phyloP scores from a whole-genome alignment of 2,888 invertebrate species.

The Hydriomena furcata region DNA sequence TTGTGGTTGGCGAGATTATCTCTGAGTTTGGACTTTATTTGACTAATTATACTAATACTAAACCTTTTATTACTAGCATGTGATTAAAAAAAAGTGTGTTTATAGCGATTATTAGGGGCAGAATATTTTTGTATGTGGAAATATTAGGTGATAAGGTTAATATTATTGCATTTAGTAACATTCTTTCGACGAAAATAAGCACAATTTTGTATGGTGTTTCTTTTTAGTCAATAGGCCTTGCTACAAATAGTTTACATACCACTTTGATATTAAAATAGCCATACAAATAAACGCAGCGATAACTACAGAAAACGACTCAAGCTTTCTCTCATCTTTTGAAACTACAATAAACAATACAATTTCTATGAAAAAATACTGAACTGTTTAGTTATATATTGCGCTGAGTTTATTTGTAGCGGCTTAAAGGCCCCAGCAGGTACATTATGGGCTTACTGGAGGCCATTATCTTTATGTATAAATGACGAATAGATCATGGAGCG shows the following conservation, averaged over 20 bases:
- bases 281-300: too few relatives aligned
- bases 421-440: too few relatives aligned
- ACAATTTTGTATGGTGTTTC: conserved; percentile 28
- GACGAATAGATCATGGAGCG: too few relatives aligned
- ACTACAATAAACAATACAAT: too few relatives aligned
- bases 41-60: conserved; percentile 44
- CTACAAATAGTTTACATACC: conserved; percentile 16
- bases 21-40: conserved; percentile 37
- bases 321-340: too few relatives aligned
- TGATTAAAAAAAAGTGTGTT: conserved; percentile 62
- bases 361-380: too few relatives aligned
- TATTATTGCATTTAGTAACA: conserved; percentile 59
- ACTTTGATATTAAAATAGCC: neutral
- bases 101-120: conserved; percentile 72
- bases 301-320: too few relatives aligned
- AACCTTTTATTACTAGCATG: conserved; percentile 45
- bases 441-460: too few relatives aligned
- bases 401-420: neutral
- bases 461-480: too few relatives aligned
- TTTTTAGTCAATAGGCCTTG: conserved; percentile 30
- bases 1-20: conserved; percentile 33
- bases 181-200: conserved; percentile 35
- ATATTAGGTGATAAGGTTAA: conserved; percentile 62
- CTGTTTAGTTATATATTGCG: neutral
- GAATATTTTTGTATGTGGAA: conserved; percentile 79